Percentiles rank a stretch among this genome's conserved stretches.
These are phyloP conservation scores for Conomelus anceps DNA, from an alignment of 2,888 invertebrate species.

Conservation along the genomic window DNA sequence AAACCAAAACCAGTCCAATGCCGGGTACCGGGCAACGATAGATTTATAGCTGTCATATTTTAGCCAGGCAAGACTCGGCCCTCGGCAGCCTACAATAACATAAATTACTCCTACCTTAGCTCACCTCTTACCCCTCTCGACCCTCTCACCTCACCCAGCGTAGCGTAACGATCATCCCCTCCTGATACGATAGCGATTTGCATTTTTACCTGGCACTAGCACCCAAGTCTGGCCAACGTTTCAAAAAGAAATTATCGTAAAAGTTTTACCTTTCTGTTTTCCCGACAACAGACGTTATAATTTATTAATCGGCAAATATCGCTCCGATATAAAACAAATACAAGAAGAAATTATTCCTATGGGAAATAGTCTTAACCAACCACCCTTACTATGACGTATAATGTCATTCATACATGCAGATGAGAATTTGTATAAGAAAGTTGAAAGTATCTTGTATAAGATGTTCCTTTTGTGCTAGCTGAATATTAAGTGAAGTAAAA, in stretches of 20 bases:
- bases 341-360: no score
- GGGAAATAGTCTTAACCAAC: no score
- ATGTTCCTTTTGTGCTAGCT: no score
- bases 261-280: background rate
- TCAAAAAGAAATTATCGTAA: background rate
- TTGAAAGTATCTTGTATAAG: no score
- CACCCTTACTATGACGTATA: no score
- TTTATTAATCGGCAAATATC: background rate
- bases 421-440: no score
- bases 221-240: background rate
- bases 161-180: background rate
- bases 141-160: background rate
- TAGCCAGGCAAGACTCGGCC: conserved; percentile 1
- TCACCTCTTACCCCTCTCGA: background rate
- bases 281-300: background rate
- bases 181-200: background rate
- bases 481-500: no score
- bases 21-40: background rate
- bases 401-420: no score
- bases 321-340: background rate
- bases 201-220: background rate
- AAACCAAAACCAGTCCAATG: background rate
- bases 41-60: conserved; percentile 4
- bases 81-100: conserved; percentile 1
- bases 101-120: background rate